Percentiles rank a stretch among this genome's conserved stretches.
Evolutionary conservation across 1,140 invertebrate genomes (phyloP).

Genomic region (Vollenhovia emeryi): DNA sequence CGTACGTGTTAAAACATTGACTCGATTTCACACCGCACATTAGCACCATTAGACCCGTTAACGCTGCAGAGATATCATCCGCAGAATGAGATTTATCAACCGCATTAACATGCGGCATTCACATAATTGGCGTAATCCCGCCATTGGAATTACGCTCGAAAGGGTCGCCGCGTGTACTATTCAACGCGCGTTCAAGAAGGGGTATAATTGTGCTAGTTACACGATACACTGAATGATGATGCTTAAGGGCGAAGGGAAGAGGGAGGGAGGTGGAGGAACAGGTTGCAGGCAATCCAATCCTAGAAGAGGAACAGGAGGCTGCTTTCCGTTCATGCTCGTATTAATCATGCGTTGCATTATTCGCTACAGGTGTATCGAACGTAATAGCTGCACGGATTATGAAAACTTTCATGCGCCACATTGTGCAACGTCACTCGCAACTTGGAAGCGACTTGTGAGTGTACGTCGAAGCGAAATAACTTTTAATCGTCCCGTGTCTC

Average conservation of each 20-base stretch:
- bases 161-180: slow-evolving; percentile 27
- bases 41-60: not conserved
- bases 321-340: slow-evolving; percentile 18
- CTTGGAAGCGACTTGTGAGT: not conserved
- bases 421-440: not conserved
- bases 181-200: slow-evolving; percentile 20
- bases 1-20: not conserved
- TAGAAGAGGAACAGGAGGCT: slow-evolving; percentile 25
- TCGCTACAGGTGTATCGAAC: not conserved
- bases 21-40: not conserved
- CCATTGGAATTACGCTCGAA: slow-evolving; percentile 32
- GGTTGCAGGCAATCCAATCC: slow-evolving; percentile 26
- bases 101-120: slow-evolving; percentile 36
- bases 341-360: slow-evolving; percentile 35
- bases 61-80: slow-evolving; percentile 15
- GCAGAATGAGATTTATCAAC: slow-evolving; percentile 41
- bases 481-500: not conserved
- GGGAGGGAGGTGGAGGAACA: not conserved
- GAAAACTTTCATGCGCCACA: slow-evolving; percentile 6
- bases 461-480: not conserved
- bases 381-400: slow-evolving; percentile 8
- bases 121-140: slow-evolving; percentile 43
- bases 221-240: slow-evolving; percentile 52
- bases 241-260: not conserved
- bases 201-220: slow-evolving; percentile 52